phyloP scores from a whole-genome alignment of 1,140 invertebrate species.

The Drosophila teissieri region DNA sequence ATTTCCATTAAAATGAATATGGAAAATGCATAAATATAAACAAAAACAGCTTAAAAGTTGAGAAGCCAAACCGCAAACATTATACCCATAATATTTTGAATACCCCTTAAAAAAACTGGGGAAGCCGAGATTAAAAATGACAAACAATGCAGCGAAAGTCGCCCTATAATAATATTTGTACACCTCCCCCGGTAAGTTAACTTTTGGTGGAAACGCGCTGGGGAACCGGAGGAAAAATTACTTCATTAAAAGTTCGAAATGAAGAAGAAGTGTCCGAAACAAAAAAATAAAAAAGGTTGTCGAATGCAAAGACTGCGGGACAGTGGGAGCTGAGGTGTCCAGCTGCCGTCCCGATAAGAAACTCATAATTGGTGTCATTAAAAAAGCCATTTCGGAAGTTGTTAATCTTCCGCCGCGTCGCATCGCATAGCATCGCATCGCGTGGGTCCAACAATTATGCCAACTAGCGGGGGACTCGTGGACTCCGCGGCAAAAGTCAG shows the following conservation, averaged over 20 bases:
- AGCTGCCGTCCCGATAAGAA: constrained; percentile 75
- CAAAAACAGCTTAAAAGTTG: neutral
- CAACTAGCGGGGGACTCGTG: constrained; percentile 49
- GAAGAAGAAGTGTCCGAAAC: constrained; percentile 51
- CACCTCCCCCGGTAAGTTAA: neutral
- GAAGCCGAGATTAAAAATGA: constrained; percentile 61
- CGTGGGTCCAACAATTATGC: constrained; percentile 62
- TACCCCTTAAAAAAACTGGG: neutral
- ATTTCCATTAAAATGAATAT: too few species aligned
- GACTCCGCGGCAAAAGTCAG: constrained; percentile 8
- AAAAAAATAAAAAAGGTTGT: constrained; percentile 5
- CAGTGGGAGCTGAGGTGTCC: constrained; percentile 15
- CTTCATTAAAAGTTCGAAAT: constrained; percentile 76
- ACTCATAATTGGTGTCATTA: constrained; percentile 82
- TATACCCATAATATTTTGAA: neutral
- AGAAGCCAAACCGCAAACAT: neutral
- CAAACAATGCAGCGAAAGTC: constrained; percentile 68
- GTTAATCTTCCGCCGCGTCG: constrained; percentile 66
- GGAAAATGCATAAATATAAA: too few species aligned
- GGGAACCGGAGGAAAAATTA: constrained; percentile 56
- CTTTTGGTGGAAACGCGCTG: neutral
- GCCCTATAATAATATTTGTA: constrained; percentile 50
- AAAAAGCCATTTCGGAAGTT: constrained; percentile 81
- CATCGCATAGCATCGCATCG: constrained; percentile 20
- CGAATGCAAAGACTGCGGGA: neutral